Conservation (phyloP, 37 sponge, comb jelly and placozoan species). For the Corticium candelabrum region DNA sequence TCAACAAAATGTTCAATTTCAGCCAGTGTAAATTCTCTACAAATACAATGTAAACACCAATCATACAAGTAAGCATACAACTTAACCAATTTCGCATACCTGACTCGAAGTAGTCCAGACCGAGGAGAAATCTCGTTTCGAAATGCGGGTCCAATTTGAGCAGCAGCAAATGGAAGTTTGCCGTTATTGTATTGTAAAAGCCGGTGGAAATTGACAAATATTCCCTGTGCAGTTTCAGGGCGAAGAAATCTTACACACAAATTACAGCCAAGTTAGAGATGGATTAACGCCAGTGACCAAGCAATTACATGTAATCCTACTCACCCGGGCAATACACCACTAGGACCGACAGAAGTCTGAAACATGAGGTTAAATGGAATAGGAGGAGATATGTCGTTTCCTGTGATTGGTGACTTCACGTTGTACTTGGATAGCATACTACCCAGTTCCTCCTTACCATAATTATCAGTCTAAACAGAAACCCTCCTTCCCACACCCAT, state of each 20-base stretch:
- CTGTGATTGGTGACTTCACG: conserved; percentile 67
- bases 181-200: conserved; percentile 92
- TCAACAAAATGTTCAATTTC: conserved; percentile 96
- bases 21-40: conserved; percentile 85
- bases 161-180: conserved; percentile 90
- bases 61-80: not conserved
- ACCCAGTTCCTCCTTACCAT: conserved; percentile 57
- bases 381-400: conserved; percentile 69
- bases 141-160: conserved; percentile 90
- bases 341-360: conserved; percentile 82
- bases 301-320: not conserved
- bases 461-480: conserved; percentile 55
- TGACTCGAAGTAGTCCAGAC: conserved; percentile 78
- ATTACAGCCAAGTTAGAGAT: not conserved
- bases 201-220: conserved; percentile 96
- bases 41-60: not conserved
- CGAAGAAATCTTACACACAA: conserved; percentile 54
- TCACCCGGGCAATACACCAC: conserved; percentile 55
- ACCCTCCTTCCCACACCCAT: too few relatives aligned
- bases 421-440: conserved; percentile 50
- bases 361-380: conserved; percentile 96
- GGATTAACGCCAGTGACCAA: not conserved
- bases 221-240: conserved; percentile 98
- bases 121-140: conserved; percentile 97
- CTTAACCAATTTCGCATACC: not conserved